phyloP scores from a whole-genome alignment of 1,140 invertebrate genomes.

The Gryon sp. region DNA sequence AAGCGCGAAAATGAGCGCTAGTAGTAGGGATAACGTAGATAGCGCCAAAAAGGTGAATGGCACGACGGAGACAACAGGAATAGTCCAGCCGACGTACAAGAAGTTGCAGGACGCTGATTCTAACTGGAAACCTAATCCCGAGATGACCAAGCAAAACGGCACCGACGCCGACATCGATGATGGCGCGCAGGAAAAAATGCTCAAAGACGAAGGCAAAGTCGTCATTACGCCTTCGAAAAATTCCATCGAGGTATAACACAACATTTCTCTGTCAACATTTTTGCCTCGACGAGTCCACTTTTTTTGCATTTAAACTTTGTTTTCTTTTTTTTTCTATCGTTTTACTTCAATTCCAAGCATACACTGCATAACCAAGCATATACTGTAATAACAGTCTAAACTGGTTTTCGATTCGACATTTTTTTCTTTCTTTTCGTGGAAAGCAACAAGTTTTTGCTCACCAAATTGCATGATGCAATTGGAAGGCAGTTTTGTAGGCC shows the following conservation, averaged over 20 bases:
- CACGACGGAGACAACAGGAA: slow-evolving; percentile 21
- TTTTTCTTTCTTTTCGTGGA: no score
- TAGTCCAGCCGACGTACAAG: slow-evolving; percentile 79
- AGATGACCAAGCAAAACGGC: slow-evolving; percentile 76
- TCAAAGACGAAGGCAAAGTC: slow-evolving; percentile 82
- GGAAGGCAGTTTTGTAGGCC: no score
- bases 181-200: slow-evolving; percentile 85
- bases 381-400: no score
- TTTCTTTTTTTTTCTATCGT: no score
- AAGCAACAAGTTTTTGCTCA: no score
- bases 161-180: slow-evolving; percentile 76
- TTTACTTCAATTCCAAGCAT: no score
- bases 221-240: slow-evolving; percentile 79
- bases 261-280: background rate
- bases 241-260: slow-evolving; percentile 75
- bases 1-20: slow-evolving; percentile 63
- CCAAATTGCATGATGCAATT: no score
- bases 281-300: slow-evolving; percentile 1
- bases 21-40: slow-evolving; percentile 64
- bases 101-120: slow-evolving; percentile 81
- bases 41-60: slow-evolving; percentile 50
- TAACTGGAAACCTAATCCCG: slow-evolving; percentile 45
- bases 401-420: no score
- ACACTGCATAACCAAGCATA: no score
- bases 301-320: background rate